These are phyloP conservation scores for Iguana delicatissima DNA, from an alignment of 2,797 vertebrate species.

Conservation along the genomic window DNA sequence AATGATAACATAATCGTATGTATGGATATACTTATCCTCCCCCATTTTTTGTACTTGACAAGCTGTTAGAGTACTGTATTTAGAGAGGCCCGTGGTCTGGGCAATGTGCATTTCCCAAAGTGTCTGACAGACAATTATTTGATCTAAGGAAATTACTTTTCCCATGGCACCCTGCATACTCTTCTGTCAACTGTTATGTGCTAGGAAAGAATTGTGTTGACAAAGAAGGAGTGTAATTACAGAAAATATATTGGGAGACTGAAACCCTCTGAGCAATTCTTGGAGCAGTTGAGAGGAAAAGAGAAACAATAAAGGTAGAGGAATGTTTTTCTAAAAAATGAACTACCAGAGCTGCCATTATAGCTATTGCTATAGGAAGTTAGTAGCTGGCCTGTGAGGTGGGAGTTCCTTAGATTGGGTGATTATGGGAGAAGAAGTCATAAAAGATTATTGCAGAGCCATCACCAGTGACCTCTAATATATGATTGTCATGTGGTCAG, in stretches of 20 bases:
- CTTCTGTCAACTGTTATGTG: not conserved
- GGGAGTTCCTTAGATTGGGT: not conserved
- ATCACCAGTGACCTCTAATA: not conserved
- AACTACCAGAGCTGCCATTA: no score
- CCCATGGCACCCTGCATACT: not conserved
- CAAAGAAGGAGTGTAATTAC: not conserved
- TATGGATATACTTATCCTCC: not conserved
- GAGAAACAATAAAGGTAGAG: not conserved
- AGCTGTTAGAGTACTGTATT: not conserved
- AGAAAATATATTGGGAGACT: not conserved
- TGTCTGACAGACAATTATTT: not conserved
- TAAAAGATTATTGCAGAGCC: not conserved
- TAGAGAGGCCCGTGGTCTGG: not conserved
- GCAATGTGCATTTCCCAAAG: not conserved
- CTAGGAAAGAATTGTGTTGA: not conserved
- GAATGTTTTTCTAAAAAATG: not conserved
- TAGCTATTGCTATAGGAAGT: not conserved
- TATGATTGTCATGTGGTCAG: not conserved
- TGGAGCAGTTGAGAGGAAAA: not conserved
- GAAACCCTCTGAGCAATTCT: not conserved
- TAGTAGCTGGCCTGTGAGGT: not conserved
- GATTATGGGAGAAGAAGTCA: not conserved
- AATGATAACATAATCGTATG: no score
- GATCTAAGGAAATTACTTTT: not conserved
- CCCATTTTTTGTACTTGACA: not conserved